A percentile compares a stretch with the other conserved stretches of the same genome.
Conservation (phyloP, 2,113 vertebrate genomes). For the Pachycephala philippinensis region DNA sequence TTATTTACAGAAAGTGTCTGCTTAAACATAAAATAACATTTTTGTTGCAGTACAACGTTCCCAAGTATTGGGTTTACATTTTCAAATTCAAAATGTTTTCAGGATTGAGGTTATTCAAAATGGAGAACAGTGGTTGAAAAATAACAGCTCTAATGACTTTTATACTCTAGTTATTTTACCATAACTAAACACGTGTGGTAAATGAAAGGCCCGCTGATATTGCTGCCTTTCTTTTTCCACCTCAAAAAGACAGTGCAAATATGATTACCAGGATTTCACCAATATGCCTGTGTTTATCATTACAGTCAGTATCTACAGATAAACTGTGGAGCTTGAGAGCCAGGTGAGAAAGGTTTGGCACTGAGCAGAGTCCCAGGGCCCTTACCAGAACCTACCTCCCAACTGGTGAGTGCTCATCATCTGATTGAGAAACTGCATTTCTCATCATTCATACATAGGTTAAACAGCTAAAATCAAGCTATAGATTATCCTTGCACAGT, state of each 20-base stretch:
- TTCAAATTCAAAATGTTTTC: background rate
- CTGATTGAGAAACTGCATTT: background rate
- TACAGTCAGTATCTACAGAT: accelerated
- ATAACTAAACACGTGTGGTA: background rate
- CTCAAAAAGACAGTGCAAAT: background rate
- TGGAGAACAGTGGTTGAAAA: background rate
- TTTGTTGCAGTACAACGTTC: background rate
- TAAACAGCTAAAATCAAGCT: background rate
- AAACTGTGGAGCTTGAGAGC: accelerated
- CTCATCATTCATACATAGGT: background rate
- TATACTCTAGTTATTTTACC: background rate
- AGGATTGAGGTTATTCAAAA: background rate
- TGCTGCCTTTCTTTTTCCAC: background rate
- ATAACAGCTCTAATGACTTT: background rate
- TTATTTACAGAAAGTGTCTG: background rate
- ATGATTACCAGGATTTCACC: accelerated
- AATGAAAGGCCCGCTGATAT: background rate
- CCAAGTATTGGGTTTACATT: background rate
- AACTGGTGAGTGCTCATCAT: background rate
- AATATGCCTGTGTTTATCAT: background rate
- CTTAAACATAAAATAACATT: background rate
- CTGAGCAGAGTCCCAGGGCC: background rate
- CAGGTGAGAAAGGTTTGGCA: background rate
- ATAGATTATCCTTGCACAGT: background rate
- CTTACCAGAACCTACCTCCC: background rate